A percentile compares a stretch with the other conserved stretches of the same genome.
phyloP scores from a whole-genome alignment of 2,113 vertebrate species.

The Carassius auratus region DNA sequence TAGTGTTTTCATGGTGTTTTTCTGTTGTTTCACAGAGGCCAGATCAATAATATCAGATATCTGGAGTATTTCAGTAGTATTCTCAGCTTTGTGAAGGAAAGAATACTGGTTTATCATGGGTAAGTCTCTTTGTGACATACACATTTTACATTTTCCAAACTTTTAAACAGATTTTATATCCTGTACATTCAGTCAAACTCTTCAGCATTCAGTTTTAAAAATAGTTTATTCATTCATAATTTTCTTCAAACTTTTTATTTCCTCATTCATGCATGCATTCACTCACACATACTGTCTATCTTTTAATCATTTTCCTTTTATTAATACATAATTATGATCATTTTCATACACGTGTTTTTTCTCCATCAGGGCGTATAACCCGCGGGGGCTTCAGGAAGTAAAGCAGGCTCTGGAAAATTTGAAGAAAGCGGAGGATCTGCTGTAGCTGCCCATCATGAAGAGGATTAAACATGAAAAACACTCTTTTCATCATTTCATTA shows the following conservation, averaged over 20 bases:
- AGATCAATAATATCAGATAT: constrained; percentile 96
- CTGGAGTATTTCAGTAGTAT: constrained; percentile 96
- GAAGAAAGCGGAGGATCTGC: constrained; percentile 94
- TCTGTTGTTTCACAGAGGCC: constrained; percentile 79
- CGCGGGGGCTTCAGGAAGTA: constrained; percentile 88
- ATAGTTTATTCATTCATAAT: background rate
- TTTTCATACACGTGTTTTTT: background rate
- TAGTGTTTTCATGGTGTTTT: background rate
- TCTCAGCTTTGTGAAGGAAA: constrained; percentile 96
- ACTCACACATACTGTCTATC: too few species aligned
- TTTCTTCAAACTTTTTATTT: background rate
- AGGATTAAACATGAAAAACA: background rate
- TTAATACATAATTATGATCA: background rate
- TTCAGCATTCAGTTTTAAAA: background rate
- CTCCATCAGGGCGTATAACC: constrained; percentile 84
- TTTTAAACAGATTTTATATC: background rate
- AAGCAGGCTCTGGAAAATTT: constrained; percentile 94
- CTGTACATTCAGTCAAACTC: background rate
- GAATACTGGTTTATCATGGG: constrained; percentile 96
- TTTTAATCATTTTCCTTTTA: background rate
- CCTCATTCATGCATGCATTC: background rate
- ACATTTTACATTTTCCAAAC: background rate
- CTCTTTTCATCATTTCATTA: background rate
- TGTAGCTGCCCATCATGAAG: constrained; percentile 92
- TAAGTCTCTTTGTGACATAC: constrained; percentile 64